phyloP scores from a whole-genome alignment of 2,797 vertebrate genomes.

The Setipinna tenuifilis region DNA sequence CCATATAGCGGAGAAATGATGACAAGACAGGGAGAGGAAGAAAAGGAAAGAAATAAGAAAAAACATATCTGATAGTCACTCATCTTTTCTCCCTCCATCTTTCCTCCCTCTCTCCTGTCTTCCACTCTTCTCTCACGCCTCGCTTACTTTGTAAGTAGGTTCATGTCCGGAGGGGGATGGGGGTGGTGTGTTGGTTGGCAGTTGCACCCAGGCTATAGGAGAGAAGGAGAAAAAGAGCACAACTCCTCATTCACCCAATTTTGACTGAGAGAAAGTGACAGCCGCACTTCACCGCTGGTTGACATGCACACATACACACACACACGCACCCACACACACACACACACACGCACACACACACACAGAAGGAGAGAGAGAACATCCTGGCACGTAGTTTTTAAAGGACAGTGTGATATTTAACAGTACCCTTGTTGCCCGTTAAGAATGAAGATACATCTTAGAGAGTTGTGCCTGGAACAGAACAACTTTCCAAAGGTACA shows the following conservation, averaged over 20 bases:
- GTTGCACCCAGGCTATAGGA: background rate
- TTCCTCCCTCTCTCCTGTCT: background rate
- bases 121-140: background rate
- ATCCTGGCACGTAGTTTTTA: background rate
- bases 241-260: background rate
- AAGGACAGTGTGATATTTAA: slow-evolving; percentile 14
- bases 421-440: background rate
- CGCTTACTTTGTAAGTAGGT: background rate
- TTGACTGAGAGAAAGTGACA: slow-evolving; percentile 13
- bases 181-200: background rate
- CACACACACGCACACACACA: slow-evolving; percentile 5
- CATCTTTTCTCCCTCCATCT: background rate
- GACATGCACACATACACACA: background rate
- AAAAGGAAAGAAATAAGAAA: background rate
- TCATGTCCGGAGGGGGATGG: background rate
- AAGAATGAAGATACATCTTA: background rate
- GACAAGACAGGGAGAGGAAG: background rate
- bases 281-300: background rate
- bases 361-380: background rate
- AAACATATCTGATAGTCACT: background rate
- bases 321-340: background rate
- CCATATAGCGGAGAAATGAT: background rate
- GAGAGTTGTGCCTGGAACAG: background rate
- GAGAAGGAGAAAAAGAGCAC: slow-evolving; percentile 7
- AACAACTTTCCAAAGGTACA: background rate